These are phyloP conservation scores for Diplodus sargus DNA, from an alignment of 2,797 vertebrate genomes.

Conservation along the genomic window DNA sequence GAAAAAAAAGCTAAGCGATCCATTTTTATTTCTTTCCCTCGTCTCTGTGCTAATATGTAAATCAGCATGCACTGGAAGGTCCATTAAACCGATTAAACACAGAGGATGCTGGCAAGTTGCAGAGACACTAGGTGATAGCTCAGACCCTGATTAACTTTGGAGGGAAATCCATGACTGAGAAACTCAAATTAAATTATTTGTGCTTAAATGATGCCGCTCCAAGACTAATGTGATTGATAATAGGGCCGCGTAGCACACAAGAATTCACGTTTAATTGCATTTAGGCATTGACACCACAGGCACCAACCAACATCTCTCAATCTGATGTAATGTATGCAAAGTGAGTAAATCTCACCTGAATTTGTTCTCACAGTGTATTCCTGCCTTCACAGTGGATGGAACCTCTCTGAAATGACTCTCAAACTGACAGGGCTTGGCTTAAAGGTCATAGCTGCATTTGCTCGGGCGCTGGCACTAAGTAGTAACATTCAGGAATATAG, in stretches of 20 bases:
- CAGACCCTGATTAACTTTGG: slow-evolving; percentile 51
- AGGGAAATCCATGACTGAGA: slow-evolving; percentile 63
- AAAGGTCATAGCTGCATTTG: slow-evolving; percentile 74
- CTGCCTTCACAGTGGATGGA: slow-evolving; percentile 29
- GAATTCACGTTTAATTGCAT: slow-evolving; percentile 51
- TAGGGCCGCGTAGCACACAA: slow-evolving; percentile 14
- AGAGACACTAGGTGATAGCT: slow-evolving; percentile 43
- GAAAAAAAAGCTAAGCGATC: slow-evolving; percentile 13
- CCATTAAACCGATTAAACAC: slow-evolving; percentile 67
- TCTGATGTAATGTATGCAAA: not conserved
- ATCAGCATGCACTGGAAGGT: slow-evolving; percentile 20
- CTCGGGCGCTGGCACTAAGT: slow-evolving; percentile 39
- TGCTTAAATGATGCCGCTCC: slow-evolving; percentile 50
- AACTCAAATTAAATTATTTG: slow-evolving; percentile 65
- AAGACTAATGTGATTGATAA: slow-evolving; percentile 56
- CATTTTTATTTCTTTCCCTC: slow-evolving; percentile 23
- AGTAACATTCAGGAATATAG: slow-evolving; percentile 64
- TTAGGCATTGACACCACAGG: slow-evolving; percentile 25
- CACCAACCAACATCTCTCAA: not conserved
- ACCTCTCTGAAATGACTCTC: slow-evolving; percentile 33
- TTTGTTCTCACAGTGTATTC: slow-evolving; percentile 24
- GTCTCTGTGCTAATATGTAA: slow-evolving; percentile 36
- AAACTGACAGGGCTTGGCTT: slow-evolving; percentile 34
- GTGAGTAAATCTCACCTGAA: slow-evolving; percentile 26
- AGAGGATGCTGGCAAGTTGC: slow-evolving; percentile 15